Conservation (phyloP, 2,797 vertebrate species). For the Sternarchorhynchus goeldii region DNA sequence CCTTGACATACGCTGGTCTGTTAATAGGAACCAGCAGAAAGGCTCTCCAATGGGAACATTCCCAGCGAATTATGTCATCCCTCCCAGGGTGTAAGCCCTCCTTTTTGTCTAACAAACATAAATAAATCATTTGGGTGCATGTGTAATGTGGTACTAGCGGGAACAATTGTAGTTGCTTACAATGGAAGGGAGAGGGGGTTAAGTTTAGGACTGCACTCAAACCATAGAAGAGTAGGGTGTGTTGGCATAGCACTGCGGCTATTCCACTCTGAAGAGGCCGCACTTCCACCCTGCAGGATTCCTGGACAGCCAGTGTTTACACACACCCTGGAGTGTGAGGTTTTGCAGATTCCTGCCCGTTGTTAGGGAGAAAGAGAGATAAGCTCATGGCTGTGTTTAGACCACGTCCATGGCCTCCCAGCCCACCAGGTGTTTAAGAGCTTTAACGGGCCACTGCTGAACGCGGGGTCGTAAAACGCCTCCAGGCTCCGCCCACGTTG, state of each 20-base stretch:
- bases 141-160: neutral
- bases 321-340: slow-evolving; percentile 24
- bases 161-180: neutral
- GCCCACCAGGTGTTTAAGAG: no score
- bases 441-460: no score
- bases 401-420: no score
- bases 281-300: slow-evolving; percentile 7
- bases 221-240: no score
- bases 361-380: slow-evolving; percentile 29
- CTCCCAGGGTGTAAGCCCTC: slow-evolving; percentile 47
- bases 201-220: no score
- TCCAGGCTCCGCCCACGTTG: neutral
- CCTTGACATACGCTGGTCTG: slow-evolving; percentile 37
- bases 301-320: slow-evolving; percentile 16
- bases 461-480: neutral
- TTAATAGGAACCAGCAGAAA: slow-evolving; percentile 68
- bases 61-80: slow-evolving; percentile 65
- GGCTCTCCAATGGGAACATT: slow-evolving; percentile 61
- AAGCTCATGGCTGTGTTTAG: neutral
- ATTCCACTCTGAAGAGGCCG: neutral
- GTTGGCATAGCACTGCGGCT: no score
- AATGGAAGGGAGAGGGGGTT: neutral
- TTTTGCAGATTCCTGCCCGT: slow-evolving; percentile 36
- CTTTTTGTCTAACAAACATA: slow-evolving; percentile 64
- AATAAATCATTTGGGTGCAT: slow-evolving; percentile 53